Evolutionary conservation across 2,797 vertebrate species (phyloP).

Genomic region (Urosaurus nigricauda): DNA sequence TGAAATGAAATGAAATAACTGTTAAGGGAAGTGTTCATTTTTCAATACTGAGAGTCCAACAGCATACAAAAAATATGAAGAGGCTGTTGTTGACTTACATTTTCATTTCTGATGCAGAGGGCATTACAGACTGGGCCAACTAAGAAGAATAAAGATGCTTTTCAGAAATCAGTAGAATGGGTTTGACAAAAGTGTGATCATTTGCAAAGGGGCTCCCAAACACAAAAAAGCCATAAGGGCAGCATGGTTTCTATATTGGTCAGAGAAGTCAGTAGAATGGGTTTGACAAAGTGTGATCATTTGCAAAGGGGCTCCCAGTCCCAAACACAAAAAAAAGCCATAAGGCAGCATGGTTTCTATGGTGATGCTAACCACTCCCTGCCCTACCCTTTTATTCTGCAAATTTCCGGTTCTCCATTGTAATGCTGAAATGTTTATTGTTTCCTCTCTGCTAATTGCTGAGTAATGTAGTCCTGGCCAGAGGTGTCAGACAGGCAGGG

Average conservation of each 20-base stretch:
- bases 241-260: constrained; percentile 71
- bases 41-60: constrained; percentile 66
- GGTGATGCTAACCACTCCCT: constrained; percentile 58
- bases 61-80: constrained; percentile 56
- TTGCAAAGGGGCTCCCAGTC: constrained; percentile 55
- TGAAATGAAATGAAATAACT: constrained; percentile 5
- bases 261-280: constrained; percentile 55
- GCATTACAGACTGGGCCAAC: constrained; percentile 47
- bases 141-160: too few species aligned
- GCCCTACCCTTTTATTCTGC: constrained; percentile 45
- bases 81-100: constrained; percentile 63
- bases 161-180: constrained; percentile 42
- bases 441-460: constrained; percentile 55
- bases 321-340: constrained; percentile 53
- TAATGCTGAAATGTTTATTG: constrained; percentile 52
- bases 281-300: constrained; percentile 18
- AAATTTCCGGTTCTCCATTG: constrained; percentile 57
- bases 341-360: constrained; percentile 47
- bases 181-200: constrained; percentile 12
- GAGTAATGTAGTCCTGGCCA: constrained; percentile 42
- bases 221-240: constrained; percentile 57
- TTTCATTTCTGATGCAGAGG: constrained; percentile 73
- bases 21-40: constrained; percentile 42
- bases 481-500: constrained; percentile 45
- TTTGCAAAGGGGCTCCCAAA: constrained; percentile 55